Evolutionary conservation across 2,888 invertebrate species (phyloP), one percentile per base, ranked within the genome.

Genomic region (Labia minor): DNA sequence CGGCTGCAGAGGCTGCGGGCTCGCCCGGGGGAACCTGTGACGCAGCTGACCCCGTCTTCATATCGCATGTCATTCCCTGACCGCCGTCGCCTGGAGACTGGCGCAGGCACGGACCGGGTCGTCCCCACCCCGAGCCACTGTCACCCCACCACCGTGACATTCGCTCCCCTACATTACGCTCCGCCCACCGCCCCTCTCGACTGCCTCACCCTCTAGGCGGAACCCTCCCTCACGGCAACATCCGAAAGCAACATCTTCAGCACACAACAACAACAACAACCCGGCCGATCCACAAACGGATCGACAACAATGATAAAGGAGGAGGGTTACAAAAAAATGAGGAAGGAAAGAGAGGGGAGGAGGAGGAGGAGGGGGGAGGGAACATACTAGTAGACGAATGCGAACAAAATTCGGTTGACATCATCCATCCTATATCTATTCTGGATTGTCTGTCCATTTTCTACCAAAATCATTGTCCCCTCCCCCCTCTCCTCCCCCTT

Each of bases 21-120:
- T 49, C 49, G 49, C 49, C 49, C 49, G 49, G 49, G 49, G 49
- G 49, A 49, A 49, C 49, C 49, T 49, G 49, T 49, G 49, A 16
- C 49, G 49, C 49, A 49, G 49, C 49, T 49, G 49, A 49, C 49
- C 49, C 49, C 14, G 49, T 49, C 49, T 49, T 49, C 49, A 49
- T 49, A 14, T 49, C 49, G 49, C 49, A 49, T 49, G 49, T 49
- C 49, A 49, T 49, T 10, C 49, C 49, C 49, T 16, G 49, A 16
- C 49, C 49, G 16, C 49, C n/a, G 49, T 49, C 49, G 49, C 49
- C 49, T 49, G 49, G 49, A 49, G 49, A 49, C 49, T 49, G 49
- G 49, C 16, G 49, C 49, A 14, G 49, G 49, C 49, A 49, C n/a
- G n/a, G 49, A 14, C 49, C 14, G 8, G 49, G 49, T 11, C 49